Evolutionary conservation across 92 coral and sea anemone genomes (phyloP).

Genomic region (Epizoanthus illoricatus): DNA sequence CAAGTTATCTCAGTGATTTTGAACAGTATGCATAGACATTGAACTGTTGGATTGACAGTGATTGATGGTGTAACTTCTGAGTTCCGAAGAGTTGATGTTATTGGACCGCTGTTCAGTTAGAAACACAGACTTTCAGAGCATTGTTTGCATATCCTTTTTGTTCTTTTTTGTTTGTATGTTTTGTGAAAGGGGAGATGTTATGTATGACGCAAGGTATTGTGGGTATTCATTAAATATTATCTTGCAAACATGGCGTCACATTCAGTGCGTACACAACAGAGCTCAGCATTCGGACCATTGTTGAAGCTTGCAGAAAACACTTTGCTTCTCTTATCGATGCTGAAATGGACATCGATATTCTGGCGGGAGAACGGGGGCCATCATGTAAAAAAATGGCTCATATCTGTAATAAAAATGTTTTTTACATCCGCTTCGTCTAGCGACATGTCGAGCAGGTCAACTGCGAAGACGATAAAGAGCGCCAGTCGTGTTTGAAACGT

Average conservation of each 20-base stretch:
- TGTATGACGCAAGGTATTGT: not conserved
- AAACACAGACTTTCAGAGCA: not conserved
- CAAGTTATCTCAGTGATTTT: not conserved
- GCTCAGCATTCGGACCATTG: too few relatives aligned
- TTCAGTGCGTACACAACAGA: not conserved
- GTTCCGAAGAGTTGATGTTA: not conserved
- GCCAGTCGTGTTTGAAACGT: too few relatives aligned
- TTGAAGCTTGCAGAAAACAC: too few relatives aligned
- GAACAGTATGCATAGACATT: not conserved
- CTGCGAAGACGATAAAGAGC: slow-evolving; percentile 38
- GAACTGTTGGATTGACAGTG: not conserved
- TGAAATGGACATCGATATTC: slow-evolving; percentile 31
- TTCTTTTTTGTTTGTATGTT: too few relatives aligned
- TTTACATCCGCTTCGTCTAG: slow-evolving; percentile 2
- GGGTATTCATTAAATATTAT: not conserved
- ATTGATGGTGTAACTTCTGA: not conserved
- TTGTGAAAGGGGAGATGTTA: not conserved
- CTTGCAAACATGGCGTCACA: not conserved
- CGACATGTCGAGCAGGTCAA: slow-evolving; percentile 14
- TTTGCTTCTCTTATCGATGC: too few relatives aligned
- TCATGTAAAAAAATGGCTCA: slow-evolving; percentile 13
- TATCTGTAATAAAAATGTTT: slow-evolving; percentile 16
- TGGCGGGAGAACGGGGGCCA: slow-evolving; percentile 44
- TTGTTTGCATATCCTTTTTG: not conserved
- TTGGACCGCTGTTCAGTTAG: not conserved